Evolutionary conservation across 1,140 invertebrate genomes (phyloP).

Genomic region (Drosophila pectinifera): DNA sequence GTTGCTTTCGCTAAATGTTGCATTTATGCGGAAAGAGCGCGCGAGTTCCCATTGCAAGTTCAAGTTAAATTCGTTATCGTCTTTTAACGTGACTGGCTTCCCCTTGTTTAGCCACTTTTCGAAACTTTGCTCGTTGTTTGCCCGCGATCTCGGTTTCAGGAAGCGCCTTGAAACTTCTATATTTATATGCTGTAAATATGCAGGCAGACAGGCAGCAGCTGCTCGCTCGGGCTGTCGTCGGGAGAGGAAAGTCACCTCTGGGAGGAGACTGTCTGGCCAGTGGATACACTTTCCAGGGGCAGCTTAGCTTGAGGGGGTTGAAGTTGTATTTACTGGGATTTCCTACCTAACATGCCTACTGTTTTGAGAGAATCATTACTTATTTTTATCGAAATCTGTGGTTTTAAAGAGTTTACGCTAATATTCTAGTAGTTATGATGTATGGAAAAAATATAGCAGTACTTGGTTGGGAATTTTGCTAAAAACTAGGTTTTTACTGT

Average conservation of each 20-base stretch:
- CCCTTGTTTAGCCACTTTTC: slow-evolving; percentile 73
- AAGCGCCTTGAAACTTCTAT: slow-evolving; percentile 83
- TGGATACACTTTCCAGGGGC: slow-evolving; percentile 12
- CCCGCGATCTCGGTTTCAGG: slow-evolving; percentile 50
- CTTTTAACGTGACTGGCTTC: slow-evolving; percentile 66
- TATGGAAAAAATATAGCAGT: too few relatives aligned
- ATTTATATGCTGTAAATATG: slow-evolving; percentile 64
- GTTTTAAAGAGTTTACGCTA: too few relatives aligned
- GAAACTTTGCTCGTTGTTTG: slow-evolving; percentile 55
- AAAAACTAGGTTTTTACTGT: too few relatives aligned
- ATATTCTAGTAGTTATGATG: too few relatives aligned
- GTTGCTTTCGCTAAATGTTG: slow-evolving; percentile 54
- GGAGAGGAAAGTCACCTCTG: slow-evolving; percentile 24
- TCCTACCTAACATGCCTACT: not conserved
- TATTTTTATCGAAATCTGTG: not conserved
- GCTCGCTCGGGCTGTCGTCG: slow-evolving; percentile 10
- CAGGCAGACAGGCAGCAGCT: slow-evolving; percentile 40
- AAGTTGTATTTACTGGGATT: not conserved
- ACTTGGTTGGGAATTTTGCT: too few relatives aligned
- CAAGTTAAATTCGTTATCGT: slow-evolving; percentile 75
- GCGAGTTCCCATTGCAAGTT: slow-evolving; percentile 68
- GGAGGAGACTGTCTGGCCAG: slow-evolving; percentile 1
- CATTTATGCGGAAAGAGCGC: slow-evolving; percentile 66
- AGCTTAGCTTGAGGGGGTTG: not conserved
- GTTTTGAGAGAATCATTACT: too few relatives aligned